Percentiles rank a stretch among this genome's conserved stretches.
Evolutionary conservation across 2,113 vertebrate species (phyloP).

Genomic region (Capricornis sumatraensis): DNA sequence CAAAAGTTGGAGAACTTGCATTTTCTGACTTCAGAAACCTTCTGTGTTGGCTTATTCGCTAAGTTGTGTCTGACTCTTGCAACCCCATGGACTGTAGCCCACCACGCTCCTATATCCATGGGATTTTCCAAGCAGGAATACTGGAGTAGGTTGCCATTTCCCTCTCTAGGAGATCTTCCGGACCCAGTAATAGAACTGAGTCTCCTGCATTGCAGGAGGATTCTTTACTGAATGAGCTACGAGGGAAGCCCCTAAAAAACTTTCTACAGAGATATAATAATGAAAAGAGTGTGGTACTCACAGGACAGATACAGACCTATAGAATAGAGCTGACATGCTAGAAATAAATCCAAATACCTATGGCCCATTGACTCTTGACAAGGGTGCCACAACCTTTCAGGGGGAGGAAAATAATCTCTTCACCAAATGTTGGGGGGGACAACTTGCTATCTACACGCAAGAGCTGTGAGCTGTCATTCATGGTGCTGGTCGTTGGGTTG

Average conservation of each 20-base stretch:
- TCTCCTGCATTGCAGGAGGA: neutral
- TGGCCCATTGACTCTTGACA: neutral
- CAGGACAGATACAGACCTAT: neutral
- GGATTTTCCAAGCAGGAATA: neutral
- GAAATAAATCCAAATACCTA: neutral
- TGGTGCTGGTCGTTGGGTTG: rapidly evolving
- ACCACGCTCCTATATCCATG: neutral
- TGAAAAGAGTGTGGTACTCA: neutral
- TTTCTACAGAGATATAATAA: neutral
- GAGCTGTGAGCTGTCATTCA: neutral
- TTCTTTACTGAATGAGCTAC: neutral
- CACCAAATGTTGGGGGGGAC: neutral
- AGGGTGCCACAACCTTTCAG: neutral
- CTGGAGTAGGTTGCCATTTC: neutral
- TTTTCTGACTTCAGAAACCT: neutral
- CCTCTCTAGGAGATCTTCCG: neutral
- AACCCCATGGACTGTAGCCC: neutral
- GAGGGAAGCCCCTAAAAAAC: neutral
- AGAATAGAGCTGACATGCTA: neutral
- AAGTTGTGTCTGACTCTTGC: neutral
- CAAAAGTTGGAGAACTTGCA: neutral
- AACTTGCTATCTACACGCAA: neutral
- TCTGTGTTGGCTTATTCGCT: neutral
- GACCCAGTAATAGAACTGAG: neutral
- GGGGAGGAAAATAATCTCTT: neutral